Evolutionary conservation across 2,888 invertebrate species (phyloP).

Genomic region (Choristoneura rosaceana): DNA sequence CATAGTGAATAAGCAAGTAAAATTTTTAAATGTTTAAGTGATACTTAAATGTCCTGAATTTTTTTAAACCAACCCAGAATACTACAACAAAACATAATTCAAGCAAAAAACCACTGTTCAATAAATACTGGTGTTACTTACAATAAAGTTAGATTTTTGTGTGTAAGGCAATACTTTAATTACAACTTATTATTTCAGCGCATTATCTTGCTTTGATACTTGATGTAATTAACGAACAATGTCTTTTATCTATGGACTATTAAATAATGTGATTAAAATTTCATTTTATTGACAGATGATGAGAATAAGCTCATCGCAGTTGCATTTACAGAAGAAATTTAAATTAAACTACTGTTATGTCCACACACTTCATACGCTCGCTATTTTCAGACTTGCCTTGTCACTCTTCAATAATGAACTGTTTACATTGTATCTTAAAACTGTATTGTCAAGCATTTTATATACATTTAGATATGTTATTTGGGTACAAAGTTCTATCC

Average conservation of each 20-base stretch:
- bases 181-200: not conserved
- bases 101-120: too few species aligned
- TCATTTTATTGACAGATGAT: not conserved
- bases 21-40: not conserved
- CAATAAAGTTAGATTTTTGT: too few species aligned
- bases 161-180: not conserved
- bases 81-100: too few species aligned
- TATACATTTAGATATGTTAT: slow-evolving; percentile 83
- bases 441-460: slow-evolving; percentile 84
- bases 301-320: slow-evolving; percentile 19
- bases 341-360: slow-evolving; percentile 19
- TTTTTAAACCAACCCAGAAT: too few species aligned
- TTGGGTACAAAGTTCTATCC: slow-evolving; percentile 70
- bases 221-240: not conserved
- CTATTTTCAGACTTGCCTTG: slow-evolving; percentile 23
- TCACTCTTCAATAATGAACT: slow-evolving; percentile 48
- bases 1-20: not conserved
- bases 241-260: not conserved
- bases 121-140: too few species aligned
- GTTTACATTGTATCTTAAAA: slow-evolving; percentile 69
- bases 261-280: not conserved
- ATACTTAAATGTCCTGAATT: not conserved
- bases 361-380: slow-evolving; percentile 29
- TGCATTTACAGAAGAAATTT: slow-evolving; percentile 23
- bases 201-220: not conserved